phyloP scores from a whole-genome alignment of 92 coral and sea anemone genomes.

The Zoanthus sociatus region DNA sequence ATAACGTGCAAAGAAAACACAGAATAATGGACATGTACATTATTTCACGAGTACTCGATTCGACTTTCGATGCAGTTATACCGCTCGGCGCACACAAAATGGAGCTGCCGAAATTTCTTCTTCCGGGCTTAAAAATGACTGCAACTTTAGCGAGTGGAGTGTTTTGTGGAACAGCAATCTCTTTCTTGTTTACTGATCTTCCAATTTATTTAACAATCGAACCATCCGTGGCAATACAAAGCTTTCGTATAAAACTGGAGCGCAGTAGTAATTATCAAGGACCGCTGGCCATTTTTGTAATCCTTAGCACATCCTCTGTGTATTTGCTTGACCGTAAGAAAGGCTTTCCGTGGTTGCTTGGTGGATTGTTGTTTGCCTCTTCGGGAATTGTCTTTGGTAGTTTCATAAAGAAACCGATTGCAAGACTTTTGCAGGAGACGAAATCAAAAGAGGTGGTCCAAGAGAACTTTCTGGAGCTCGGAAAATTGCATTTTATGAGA shows the following conservation, averaged over 20 bases:
- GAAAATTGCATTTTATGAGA: constrained; percentile 30
- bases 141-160: constrained; percentile 41
- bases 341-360: constrained; percentile 32
- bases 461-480: constrained; percentile 18
- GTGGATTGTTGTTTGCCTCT: constrained; percentile 23
- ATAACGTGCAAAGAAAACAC: background rate
- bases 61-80: constrained; percentile 13
- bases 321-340: constrained; percentile 36
- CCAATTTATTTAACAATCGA: constrained; percentile 25
- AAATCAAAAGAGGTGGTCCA: background rate
- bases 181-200: constrained; percentile 36
- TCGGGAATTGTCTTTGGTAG: constrained; percentile 33
- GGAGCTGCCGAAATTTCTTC: constrained; percentile 14
- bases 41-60: constrained; percentile 6
- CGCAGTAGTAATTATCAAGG: constrained; percentile 28
- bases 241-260: constrained; percentile 47
- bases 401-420: constrained; percentile 22
- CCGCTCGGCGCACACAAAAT: constrained; percentile 29
- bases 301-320: constrained; percentile 20
- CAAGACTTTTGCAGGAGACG: constrained; percentile 1
- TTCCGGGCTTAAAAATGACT: constrained; percentile 27
- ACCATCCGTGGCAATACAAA: constrained; percentile 32
- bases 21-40: constrained; percentile 27
- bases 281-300: background rate
- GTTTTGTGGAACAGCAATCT: constrained; percentile 30